These are phyloP conservation scores for Takifugu rubripes DNA, from an alignment of 2,797 vertebrate genomes.

Conservation along the genomic window DNA sequence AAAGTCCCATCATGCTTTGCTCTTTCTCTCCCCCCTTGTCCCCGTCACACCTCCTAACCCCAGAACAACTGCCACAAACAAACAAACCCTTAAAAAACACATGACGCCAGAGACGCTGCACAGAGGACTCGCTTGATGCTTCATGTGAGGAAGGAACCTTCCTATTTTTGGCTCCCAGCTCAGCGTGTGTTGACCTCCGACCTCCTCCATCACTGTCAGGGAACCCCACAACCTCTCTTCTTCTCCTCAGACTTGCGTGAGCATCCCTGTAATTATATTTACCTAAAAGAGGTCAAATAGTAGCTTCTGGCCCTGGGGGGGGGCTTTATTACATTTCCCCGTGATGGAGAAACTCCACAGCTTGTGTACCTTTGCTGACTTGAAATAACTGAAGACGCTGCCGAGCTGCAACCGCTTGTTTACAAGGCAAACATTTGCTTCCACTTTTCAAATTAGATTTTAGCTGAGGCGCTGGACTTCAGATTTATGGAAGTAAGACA, in stretches of 20 bases:
- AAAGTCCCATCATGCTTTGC: slow-evolving; percentile 27
- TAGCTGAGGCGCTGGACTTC: slow-evolving; percentile 20
- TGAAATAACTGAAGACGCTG: slow-evolving; percentile 59
- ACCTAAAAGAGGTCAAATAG: slow-evolving; percentile 62
- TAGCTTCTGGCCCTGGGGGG: slow-evolving; percentile 40
- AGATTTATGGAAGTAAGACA: slow-evolving; percentile 22
- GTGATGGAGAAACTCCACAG: slow-evolving; percentile 30
- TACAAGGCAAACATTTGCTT: slow-evolving; percentile 65
- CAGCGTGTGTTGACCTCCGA: slow-evolving; percentile 13
- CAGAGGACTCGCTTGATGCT: slow-evolving; percentile 23
- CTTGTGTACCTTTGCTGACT: slow-evolving; percentile 43
- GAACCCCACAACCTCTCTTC: slow-evolving; percentile 13
- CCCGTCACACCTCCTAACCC: slow-evolving; percentile 20
- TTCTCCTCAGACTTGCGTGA: slow-evolving; percentile 17
- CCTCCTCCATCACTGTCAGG: background rate
- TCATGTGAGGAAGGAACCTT: slow-evolving; percentile 30
- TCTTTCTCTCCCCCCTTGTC: slow-evolving; percentile 8
- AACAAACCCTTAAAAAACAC: slow-evolving; percentile 43
- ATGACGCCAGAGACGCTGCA: slow-evolving; percentile 20
- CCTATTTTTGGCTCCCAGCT: slow-evolving; percentile 31
- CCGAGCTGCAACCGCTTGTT: slow-evolving; percentile 51
- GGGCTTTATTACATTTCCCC: slow-evolving; percentile 45
- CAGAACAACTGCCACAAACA: slow-evolving; percentile 42
- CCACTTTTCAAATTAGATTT: slow-evolving; percentile 64
- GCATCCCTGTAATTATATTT: slow-evolving; percentile 54